phyloP scores from a whole-genome alignment of 2,888 invertebrate species.

The Tetragnatha montana region DNA sequence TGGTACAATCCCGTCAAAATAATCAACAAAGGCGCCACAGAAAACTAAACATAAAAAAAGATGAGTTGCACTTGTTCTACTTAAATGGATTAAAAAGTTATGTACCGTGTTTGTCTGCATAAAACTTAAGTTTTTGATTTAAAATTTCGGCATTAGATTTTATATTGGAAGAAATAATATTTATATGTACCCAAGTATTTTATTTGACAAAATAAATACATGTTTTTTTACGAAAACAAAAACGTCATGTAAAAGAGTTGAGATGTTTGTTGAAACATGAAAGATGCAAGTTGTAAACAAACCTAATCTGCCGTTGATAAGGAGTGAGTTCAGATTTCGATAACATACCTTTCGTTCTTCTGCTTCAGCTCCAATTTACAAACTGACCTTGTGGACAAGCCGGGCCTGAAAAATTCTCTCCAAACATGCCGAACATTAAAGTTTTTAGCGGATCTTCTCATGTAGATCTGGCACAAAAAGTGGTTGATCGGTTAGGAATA shows the following conservation, averaged over 20 bases:
- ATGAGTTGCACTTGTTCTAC: neutral
- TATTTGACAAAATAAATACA: neutral
- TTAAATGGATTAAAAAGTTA: neutral
- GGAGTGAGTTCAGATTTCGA: constrained; percentile 11
- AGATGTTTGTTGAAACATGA: constrained; percentile 23
- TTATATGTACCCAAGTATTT: neutral
- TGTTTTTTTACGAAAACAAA: neutral
- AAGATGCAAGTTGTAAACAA: constrained; percentile 40
- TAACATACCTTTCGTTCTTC: constrained; percentile 27
- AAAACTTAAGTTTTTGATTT: neutral
- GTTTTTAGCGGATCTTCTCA: constrained; percentile 99
- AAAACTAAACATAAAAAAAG: neutral
- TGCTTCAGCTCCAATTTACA: neutral
- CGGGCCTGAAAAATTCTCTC: constrained; percentile 40
- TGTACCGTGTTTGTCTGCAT: neutral
- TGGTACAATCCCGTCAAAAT: neutral
- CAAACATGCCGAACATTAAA: constrained; percentile 99
- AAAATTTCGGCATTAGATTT: neutral
- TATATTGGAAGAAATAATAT: neutral
- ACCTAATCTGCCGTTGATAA: constrained; percentile 48
- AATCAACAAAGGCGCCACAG: neutral
- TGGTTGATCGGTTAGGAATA: constrained; percentile 95
- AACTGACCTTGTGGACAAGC: constrained; percentile 39
- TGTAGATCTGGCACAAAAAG: constrained; percentile 95
- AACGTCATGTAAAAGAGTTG: constrained; percentile 10